Conservation (phyloP, 2,888 invertebrate species). For the Odiellus spinosus region DNA sequence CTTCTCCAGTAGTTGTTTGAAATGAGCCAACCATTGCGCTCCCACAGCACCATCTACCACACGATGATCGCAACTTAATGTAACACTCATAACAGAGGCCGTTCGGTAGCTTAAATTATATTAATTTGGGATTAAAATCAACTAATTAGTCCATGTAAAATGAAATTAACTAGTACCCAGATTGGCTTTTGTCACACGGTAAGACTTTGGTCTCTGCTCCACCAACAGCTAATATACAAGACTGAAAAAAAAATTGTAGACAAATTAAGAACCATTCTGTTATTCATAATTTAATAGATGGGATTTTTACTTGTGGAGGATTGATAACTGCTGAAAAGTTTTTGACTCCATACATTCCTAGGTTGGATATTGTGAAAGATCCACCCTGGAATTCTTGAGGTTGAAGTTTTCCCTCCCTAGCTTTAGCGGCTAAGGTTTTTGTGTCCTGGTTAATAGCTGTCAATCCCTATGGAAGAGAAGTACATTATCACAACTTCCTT, state of each 20-base stretch:
- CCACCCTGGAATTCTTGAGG: slow-evolving; percentile 71
- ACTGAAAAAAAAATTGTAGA: slow-evolving; percentile 28
- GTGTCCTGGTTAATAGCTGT: slow-evolving; percentile 63
- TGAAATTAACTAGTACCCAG: slow-evolving; percentile 50
- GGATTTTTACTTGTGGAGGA: slow-evolving; percentile 39
- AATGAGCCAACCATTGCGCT: slow-evolving; percentile 82
- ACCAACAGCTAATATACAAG: slow-evolving; percentile 82
- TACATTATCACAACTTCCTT: slow-evolving; percentile 1
- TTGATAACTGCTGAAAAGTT: slow-evolving; percentile 51
- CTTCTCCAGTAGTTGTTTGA: slow-evolving; percentile 74
- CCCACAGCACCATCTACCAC: slow-evolving; percentile 97
- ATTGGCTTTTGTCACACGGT: slow-evolving; percentile 48
- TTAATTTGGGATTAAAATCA: not conserved
- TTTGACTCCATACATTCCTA: slow-evolving; percentile 49
- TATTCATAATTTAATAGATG: too few relatives aligned
- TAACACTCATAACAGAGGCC: slow-evolving; percentile 67
- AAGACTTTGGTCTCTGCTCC: slow-evolving; percentile 57
- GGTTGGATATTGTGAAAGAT: slow-evolving; percentile 42
- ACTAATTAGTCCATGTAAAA: too few relatives aligned
- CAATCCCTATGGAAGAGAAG: slow-evolving; percentile 41
- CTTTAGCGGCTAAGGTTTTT: slow-evolving; percentile 64
- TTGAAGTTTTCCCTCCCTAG: slow-evolving; percentile 70
- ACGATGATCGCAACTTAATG: slow-evolving; percentile 91
- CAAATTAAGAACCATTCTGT: not conserved
- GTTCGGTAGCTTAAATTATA: slow-evolving; percentile 8